phyloP scores from a whole-genome alignment of 2,888 invertebrate genomes.

The Xylota segnis region DNA sequence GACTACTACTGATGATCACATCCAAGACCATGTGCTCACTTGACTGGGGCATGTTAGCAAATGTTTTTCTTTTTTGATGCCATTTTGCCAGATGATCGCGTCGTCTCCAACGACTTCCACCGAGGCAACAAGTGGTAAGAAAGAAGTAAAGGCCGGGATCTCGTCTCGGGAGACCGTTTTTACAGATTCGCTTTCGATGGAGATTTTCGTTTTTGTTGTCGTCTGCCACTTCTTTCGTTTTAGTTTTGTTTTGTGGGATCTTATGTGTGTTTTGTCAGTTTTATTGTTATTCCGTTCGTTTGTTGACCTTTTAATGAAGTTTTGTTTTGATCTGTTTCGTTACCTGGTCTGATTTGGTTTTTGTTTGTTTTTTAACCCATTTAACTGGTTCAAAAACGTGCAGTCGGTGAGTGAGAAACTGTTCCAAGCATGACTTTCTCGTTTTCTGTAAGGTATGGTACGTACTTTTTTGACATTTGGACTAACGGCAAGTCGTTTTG shows the following conservation, averaged over 20 bases:
- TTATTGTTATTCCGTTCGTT: conserved; percentile 62
- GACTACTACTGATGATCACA: conserved; percentile 17
- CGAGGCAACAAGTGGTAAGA: conserved; percentile 35
- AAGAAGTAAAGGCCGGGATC: neutral
- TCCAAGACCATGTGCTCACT: conserved; percentile 45
- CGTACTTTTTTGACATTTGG: conserved; percentile 26
- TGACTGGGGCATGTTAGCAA: conserved; percentile 40
- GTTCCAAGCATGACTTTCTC: conserved; percentile 40
- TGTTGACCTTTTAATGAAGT: conserved; percentile 63
- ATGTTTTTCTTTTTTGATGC: conserved; percentile 52
- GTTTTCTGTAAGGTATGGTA: neutral
- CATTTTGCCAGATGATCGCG: no score
- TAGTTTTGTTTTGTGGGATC: conserved; percentile 19
- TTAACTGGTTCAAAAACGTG: conserved; percentile 59
- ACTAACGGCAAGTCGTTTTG: neutral
- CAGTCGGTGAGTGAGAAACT: conserved; percentile 14
- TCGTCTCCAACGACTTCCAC: no score
- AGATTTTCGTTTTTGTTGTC: conserved; percentile 22
- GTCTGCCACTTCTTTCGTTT: conserved; percentile 12
- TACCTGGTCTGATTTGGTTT: neutral
- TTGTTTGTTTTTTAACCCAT: conserved; percentile 27
- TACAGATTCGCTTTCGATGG: conserved; percentile 53
- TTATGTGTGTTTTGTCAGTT: conserved; percentile 41
- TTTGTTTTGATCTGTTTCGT: conserved; percentile 59
- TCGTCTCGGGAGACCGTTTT: neutral